A percentile compares a stretch with the other conserved stretches of the same genome.
These are phyloP conservation scores for Percopsis omiscomaycus DNA, from an alignment of 2,797 vertebrate species.

Conservation along the genomic window DNA sequence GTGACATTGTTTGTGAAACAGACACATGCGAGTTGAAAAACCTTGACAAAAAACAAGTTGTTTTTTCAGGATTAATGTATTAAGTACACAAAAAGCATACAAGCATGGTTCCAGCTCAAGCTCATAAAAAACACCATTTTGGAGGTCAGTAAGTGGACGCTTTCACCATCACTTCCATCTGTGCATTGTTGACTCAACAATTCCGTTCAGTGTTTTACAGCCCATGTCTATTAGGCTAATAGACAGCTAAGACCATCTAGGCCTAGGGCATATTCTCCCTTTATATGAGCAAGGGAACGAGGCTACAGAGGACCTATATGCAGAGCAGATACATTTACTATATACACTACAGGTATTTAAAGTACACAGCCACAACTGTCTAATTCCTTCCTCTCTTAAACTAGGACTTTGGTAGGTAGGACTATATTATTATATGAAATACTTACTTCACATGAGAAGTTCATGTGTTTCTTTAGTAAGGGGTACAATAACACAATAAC, in stretches of 20 bases:
- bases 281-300: background rate
- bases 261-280: background rate
- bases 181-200: conserved; percentile 44
- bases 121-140: conserved; percentile 13
- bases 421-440: too few relatives aligned
- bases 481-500: too few relatives aligned
- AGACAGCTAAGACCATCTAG: conserved; percentile 7
- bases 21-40: too few relatives aligned
- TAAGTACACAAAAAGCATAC: too few relatives aligned
- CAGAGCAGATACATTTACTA: background rate
- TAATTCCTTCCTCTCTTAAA: background rate
- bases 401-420: background rate
- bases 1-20: background rate
- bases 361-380: background rate
- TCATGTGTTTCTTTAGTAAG: too few relatives aligned
- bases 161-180: conserved; percentile 32
- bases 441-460: too few relatives aligned
- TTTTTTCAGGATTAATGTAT: too few relatives aligned
- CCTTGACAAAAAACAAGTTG: too few relatives aligned
- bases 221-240: conserved; percentile 12
- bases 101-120: too few relatives aligned
- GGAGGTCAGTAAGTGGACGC: background rate
- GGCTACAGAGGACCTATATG: background rate
- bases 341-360: background rate
- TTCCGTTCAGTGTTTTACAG: conserved; percentile 29